Conservation (phyloP, 1,140 invertebrate species). For the Trachymyrmex cornetzi region DNA sequence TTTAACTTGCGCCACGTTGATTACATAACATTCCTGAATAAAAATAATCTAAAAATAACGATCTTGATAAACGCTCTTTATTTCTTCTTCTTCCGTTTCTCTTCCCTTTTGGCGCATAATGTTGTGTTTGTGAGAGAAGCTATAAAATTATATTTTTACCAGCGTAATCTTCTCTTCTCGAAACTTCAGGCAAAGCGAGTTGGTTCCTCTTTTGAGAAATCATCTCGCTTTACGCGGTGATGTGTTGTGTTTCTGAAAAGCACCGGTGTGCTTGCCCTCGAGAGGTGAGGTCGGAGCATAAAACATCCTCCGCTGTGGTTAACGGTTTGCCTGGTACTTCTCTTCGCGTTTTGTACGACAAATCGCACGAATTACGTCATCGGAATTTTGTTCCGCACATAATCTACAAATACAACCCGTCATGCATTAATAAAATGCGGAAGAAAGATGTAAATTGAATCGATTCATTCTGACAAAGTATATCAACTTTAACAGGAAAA, state of each 20-base stretch:
- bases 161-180: background rate
- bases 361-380: slow-evolving; percentile 44
- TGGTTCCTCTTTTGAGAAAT: slow-evolving; percentile 35
- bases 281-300: slow-evolving; percentile 30
- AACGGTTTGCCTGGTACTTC: slow-evolving; percentile 15
- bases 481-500: slow-evolving; percentile 1
- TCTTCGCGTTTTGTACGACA: slow-evolving; percentile 1
- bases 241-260: background rate
- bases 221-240: background rate
- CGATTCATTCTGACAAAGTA: background rate
- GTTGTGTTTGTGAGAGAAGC: background rate
- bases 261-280: slow-evolving; percentile 21
- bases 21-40: background rate
- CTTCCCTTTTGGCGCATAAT: background rate
- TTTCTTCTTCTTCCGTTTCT: background rate
- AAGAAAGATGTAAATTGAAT: background rate
- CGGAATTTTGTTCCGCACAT: slow-evolving; percentile 1
- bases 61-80: background rate
- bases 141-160: background rate
- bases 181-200: background rate
- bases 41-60: background rate
- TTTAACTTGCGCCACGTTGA: background rate
- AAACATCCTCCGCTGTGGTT: slow-evolving; percentile 19
- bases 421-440: background rate
- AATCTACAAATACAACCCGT: background rate